phyloP scores from a whole-genome alignment of 2,113 vertebrate genomes.

The Saimiri boliviensis region DNA sequence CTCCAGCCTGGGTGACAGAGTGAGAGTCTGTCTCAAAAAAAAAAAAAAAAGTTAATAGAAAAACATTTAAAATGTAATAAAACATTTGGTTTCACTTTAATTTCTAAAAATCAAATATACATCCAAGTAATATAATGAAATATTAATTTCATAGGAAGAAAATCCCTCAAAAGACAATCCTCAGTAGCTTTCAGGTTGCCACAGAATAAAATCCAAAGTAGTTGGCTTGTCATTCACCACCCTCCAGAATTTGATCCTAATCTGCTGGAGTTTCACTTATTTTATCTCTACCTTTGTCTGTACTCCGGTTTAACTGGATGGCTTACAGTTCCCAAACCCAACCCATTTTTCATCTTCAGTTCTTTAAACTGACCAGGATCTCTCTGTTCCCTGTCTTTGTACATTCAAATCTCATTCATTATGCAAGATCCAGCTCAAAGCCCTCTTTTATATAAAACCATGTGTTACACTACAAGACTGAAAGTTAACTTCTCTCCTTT shows the following conservation, averaged over 20 bases:
- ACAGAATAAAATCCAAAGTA: not conserved
- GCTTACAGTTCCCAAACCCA: not conserved
- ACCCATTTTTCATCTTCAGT: not conserved
- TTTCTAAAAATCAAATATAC: conserved; percentile 21
- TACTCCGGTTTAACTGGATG: not conserved
- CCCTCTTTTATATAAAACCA: not conserved
- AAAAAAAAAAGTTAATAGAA: not conserved
- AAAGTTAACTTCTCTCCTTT: not conserved
- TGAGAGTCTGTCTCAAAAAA: too few species aligned
- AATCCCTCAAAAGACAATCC: rapidly evolving
- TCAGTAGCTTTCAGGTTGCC: not conserved
- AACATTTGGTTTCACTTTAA: conserved; percentile 8
- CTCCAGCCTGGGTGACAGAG: too few species aligned
- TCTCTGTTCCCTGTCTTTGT: not conserved
- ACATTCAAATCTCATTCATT: not conserved
- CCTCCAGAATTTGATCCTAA: not conserved
- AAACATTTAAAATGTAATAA: conserved; percentile 3
- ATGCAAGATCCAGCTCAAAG: not conserved
- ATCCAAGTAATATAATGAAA: not conserved
- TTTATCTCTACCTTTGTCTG: not conserved
- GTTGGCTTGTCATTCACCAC: not conserved
- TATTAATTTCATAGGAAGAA: not conserved
- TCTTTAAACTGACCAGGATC: not conserved
- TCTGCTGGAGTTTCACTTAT: not conserved
- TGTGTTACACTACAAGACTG: not conserved